Evolutionary conservation across 2,797 vertebrate species (phyloP).

Genomic region (Calcarius lapponicus): DNA sequence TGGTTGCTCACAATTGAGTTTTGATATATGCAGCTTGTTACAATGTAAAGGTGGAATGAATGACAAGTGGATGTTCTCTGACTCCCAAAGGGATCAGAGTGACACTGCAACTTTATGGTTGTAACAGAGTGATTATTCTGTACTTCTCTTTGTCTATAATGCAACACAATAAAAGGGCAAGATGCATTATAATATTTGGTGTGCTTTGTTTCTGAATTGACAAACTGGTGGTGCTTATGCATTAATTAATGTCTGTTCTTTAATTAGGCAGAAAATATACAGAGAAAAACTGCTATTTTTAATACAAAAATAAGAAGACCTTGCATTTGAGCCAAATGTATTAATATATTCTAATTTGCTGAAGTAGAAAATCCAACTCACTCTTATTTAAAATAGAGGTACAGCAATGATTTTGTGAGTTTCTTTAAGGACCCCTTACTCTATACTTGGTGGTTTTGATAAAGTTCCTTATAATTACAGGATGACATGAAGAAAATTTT

Average conservation of each 20-base stretch:
- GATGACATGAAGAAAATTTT: neutral
- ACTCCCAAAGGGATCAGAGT: slow-evolving; percentile 17
- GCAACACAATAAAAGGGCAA: slow-evolving; percentile 57
- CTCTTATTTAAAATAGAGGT: neutral
- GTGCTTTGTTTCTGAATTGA: neutral
- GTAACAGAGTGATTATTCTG: neutral
- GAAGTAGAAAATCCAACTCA: neutral
- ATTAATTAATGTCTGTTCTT: neutral
- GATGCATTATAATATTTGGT: neutral
- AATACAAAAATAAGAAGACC: neutral
- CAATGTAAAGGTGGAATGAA: neutral
- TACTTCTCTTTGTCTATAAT: neutral
- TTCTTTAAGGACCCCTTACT: neutral
- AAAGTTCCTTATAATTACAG: neutral
- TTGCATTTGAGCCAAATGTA: neutral
- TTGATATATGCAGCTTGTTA: neutral
- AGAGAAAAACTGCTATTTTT: neutral
- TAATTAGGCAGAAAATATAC: neutral
- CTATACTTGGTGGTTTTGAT: neutral
- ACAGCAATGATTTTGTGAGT: neutral
- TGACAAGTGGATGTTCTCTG: slow-evolving; percentile 1
- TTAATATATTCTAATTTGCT: neutral
- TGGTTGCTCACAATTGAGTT: neutral
- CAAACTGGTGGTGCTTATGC: neutral
- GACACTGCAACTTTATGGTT: neutral